Conservation (phyloP, 2,888 invertebrate genomes). For the Rotaria macrura region DNA sequence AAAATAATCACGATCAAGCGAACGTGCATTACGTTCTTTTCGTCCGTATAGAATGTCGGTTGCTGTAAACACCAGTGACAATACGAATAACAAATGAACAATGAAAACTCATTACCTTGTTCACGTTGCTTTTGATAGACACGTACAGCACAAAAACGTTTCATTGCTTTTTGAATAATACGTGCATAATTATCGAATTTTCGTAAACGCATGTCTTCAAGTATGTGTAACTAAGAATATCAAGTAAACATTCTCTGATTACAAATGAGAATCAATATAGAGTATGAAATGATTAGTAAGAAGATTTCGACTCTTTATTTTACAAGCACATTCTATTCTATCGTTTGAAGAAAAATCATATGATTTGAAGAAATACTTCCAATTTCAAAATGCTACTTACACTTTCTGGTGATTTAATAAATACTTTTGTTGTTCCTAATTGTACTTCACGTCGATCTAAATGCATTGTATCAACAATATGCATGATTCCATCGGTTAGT, state of each 20-base stretch:
- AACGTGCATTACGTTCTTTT: slow-evolving; percentile 58
- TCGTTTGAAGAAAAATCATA: no score
- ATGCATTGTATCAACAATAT: slow-evolving; percentile 56
- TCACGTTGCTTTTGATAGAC: slow-evolving; percentile 56
- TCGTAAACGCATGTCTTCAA: slow-evolving; percentile 61
- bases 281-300: no score
- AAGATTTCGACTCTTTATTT: neutral
- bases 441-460: slow-evolving; percentile 59
- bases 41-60: slow-evolving; percentile 53
- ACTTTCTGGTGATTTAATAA: slow-evolving; percentile 58
- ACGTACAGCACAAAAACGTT: slow-evolving; percentile 57
- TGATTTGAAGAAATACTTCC: no score
- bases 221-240: slow-evolving; percentile 56
- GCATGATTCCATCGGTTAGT: slow-evolving; percentile 54
- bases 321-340: no score
- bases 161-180: slow-evolving; percentile 60
- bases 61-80: no score
- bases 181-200: slow-evolving; percentile 60
- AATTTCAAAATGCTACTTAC: slow-evolving; percentile 38
- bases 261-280: no score
- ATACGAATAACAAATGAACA: no score
- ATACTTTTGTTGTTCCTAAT: slow-evolving; percentile 59
- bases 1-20: slow-evolving; percentile 60
- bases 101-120: slow-evolving; percentile 47
- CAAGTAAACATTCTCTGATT: neutral